Evolutionary conservation across 2,888 invertebrate species (phyloP), one percentile per base, ranked within the genome.

Genomic region (Oxycera nigricornis): DNA sequence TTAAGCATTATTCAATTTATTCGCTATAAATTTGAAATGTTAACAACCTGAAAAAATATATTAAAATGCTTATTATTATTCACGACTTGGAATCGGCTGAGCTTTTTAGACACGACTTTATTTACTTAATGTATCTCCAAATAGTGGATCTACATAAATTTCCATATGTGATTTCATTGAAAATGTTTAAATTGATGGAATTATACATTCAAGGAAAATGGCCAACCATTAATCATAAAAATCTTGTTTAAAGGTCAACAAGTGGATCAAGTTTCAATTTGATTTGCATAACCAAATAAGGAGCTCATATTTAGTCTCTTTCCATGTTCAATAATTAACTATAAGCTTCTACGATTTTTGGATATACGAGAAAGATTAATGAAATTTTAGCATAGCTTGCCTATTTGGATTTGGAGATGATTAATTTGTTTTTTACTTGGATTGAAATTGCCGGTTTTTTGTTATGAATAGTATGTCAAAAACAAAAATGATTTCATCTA

Each of bases 181-280:
- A 3, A 7, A 55, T 7, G 3, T 22, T 22, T 2, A 59, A 59
- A 59, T 59, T 59, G 59, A 30, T 59, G 59, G 59, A 28, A 59
- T 14, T n/a, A 59, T 14, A 26, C 2, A 30, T 30, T 28, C 30
- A n/a, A 28, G 30, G 26, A 20, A n/a, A 59, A 24, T 59, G 9
- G n/a, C 30, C 17, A 9, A 30, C 59, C 11, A 59, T 59, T 59
- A 59, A 59, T 59, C 59, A 59, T 59, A 59, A 59, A 59, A 59
- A 59, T 59, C 11, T 59, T 50, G 7, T 55, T 28, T 26, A 59
- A 59, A 59, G 59, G 59, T 59, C 59, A 30, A 26, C 59, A 59
- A 59, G 59, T 59, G 30, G 59, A 59, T 59, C 59, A 30, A 59
- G 59, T 59, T 59, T 59, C 28, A 30, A 3, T 9, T 3, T 30